Base-by-base conservation (phyloP, 2,888 invertebrate genomes). In the Thera obeliscata region DNA sequence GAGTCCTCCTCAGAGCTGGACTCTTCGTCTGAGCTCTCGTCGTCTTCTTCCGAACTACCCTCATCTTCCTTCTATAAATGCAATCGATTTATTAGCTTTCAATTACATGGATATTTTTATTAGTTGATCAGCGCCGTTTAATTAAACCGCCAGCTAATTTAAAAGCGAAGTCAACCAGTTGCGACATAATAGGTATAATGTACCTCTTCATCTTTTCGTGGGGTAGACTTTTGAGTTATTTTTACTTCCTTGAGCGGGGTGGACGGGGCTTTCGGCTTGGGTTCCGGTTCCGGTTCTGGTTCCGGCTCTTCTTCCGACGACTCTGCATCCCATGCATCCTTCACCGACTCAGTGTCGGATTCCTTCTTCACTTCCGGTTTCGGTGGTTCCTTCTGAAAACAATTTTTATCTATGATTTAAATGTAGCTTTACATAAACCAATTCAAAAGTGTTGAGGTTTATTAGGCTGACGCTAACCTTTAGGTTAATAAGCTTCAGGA, bases 301-400 rank as follows among this genome's bases (percentile, higher is more conserved):
- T 89, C 91, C 0, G 77, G 72, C 64, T 93, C 93, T 12, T 95
- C 95, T 65, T 95, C 95, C 1, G 93, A 93, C 56, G 96, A 96
- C 70, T 96, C 96, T 0, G 96, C 97, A 88, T 98, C 98, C 97
- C 98, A 98, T 0, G 97, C 95, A 79, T 98, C 97, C 85, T 98
- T 97, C 0, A 98, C 95, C 3, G 84, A 82, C 70, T 95, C 95
- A 76, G 94, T 95, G 8, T 94, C 93, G 5, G 86, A 82, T 70
- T 87, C 89, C 49, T 88, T 85, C 69, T 86, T 89, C 48, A 82
- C 83, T 52, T 80, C 83, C 7, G 73, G 67, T 78, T 88, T 89
- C 12, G 81, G 83, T 11, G 77, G 75, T 61, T 85, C 87, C 63
- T 87, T 86, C 88, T 89, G 64, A 46, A 69, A 73, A 22, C 22